Evolutionary conservation across 1,140 invertebrate species (phyloP).

Genomic region (Pseudoatta argentina): DNA sequence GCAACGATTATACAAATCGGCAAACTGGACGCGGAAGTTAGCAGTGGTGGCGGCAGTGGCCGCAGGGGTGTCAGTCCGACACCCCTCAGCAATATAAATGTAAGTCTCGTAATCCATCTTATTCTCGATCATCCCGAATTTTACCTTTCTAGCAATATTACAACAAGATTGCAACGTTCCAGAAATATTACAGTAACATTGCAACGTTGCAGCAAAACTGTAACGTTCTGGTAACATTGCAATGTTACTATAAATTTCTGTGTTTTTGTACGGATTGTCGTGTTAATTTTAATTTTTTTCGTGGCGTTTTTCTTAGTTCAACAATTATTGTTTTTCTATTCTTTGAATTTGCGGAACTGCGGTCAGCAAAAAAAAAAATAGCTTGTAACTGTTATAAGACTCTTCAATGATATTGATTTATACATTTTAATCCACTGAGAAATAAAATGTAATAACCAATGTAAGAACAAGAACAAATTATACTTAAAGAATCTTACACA

Average conservation of each 20-base stretch:
- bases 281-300: not conserved
- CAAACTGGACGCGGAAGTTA: slow-evolving; percentile 84
- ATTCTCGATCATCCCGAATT: not conserved
- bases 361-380: too few relatives aligned
- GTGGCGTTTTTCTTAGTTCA: not conserved
- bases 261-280: not conserved
- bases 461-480: too few relatives aligned
- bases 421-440: too few relatives aligned
- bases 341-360: too few relatives aligned
- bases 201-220: too few relatives aligned
- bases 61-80: slow-evolving; percentile 82
- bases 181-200: not conserved
- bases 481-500: too few relatives aligned
- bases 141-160: not conserved
- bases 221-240: too few relatives aligned
- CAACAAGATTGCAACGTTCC: too few relatives aligned
- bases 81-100: slow-evolving; percentile 83
- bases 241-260: too few relatives aligned
- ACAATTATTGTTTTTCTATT: not conserved
- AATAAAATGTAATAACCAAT: too few relatives aligned
- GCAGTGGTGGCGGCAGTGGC: slow-evolving; percentile 78
- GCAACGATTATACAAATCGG: slow-evolving; percentile 63
- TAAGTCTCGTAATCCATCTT: slow-evolving; percentile 74
- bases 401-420: too few relatives aligned
- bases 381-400: too few relatives aligned